phyloP scores from a whole-genome alignment of 2,113 vertebrate genomes.

The Elachura formosa region DNA sequence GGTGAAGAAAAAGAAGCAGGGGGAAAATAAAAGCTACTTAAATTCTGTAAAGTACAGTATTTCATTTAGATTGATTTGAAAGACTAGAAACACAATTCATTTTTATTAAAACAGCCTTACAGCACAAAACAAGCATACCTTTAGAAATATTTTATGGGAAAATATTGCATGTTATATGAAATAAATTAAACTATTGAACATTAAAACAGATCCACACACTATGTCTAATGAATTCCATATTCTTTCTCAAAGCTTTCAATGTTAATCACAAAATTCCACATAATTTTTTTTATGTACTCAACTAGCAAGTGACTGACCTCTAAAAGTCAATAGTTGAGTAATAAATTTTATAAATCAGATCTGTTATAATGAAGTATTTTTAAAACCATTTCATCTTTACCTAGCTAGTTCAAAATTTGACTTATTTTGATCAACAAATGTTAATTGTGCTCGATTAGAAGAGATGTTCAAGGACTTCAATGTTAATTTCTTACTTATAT shows the following conservation, averaged over 20 bases:
- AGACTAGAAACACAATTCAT: constrained; percentile 15
- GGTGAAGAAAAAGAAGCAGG: neutral
- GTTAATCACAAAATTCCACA: constrained; percentile 65
- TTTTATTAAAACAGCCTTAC: constrained; percentile 45
- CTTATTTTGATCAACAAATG: constrained; percentile 50
- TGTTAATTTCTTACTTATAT: neutral
- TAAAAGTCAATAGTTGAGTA: constrained; percentile 60
- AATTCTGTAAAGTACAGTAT: constrained; percentile 19
- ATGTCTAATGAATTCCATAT: constrained; percentile 60
- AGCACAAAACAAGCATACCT: constrained; percentile 32
- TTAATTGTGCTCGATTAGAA: neutral
- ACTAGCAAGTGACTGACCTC: constrained; percentile 63
- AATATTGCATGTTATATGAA: constrained; percentile 26
- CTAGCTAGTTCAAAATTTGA: neutral
- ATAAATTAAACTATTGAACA: constrained; percentile 61
- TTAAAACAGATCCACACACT: constrained; percentile 40
- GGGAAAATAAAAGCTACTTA: neutral
- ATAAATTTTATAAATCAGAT: constrained; percentile 68
- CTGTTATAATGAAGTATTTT: constrained; percentile 60
- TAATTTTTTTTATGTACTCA: constrained; percentile 68
- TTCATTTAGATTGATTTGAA: constrained; percentile 13
- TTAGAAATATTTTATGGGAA: constrained; percentile 49
- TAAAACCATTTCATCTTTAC: constrained; percentile 50
- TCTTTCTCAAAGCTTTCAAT: constrained; percentile 51
- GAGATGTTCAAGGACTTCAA: neutral